A percentile compares a stretch with the other conserved stretches of the same genome.
These are phyloP conservation scores for Indicator maculatus DNA, from an alignment of 2,113 vertebrate genomes.

Conservation along the genomic window DNA sequence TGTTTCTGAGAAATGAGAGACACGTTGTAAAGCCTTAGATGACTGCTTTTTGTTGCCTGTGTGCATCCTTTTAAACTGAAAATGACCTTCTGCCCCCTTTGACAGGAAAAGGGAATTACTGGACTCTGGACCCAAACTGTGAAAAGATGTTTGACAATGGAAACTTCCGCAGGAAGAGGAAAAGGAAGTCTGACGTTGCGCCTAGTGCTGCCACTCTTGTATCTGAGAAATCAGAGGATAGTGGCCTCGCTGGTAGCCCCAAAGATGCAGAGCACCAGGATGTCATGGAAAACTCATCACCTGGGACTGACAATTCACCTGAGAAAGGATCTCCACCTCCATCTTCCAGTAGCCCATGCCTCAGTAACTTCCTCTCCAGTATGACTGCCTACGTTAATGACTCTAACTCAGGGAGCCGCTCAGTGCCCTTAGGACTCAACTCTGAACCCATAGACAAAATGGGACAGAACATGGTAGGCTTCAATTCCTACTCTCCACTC, in stretches of 20 bases:
- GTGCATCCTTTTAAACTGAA: not conserved
- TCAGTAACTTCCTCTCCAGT: conserved; percentile 89
- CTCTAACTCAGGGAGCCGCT: conserved; percentile 53
- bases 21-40: not conserved
- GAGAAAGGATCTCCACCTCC: conserved; percentile 84
- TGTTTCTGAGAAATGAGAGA: not conserved
- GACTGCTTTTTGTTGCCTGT: not conserved
- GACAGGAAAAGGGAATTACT: conserved; percentile 98
- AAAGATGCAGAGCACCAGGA: conserved; percentile 78
- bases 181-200: conserved; percentile 90
- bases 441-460: conserved; percentile 82
- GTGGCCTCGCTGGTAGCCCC: conserved; percentile 73
- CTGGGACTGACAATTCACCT: conserved; percentile 59
- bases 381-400: conserved; percentile 75
- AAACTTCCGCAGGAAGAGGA: conserved; percentile 97
- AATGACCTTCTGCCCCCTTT: not conserved
- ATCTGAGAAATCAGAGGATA: conserved; percentile 82
- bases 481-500: conserved; percentile 85
- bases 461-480: conserved; percentile 80
- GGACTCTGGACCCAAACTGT: conserved; percentile 98
- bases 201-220: conserved; percentile 57
- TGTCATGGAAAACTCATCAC: conserved; percentile 75
- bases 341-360: conserved; percentile 79
- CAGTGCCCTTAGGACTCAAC: conserved; percentile 79
- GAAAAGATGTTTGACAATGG: conserved; percentile 99